Evolutionary conservation across 23 tunicate species (phyloP).

Genomic region (Trididemnum miniatum): DNA sequence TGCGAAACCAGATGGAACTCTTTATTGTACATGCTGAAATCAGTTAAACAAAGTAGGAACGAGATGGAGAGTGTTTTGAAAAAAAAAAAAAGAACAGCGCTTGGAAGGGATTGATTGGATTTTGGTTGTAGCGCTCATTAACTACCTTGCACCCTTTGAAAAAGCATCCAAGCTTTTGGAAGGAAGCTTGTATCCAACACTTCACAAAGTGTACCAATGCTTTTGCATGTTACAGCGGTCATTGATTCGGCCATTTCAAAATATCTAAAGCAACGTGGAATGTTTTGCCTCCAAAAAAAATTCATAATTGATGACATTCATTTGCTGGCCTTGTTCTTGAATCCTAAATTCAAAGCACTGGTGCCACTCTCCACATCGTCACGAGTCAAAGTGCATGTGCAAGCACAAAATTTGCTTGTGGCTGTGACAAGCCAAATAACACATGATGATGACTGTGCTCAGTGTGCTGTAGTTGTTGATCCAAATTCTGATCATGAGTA

Average conservation of each 20-base stretch:
- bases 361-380: background rate
- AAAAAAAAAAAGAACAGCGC: background rate
- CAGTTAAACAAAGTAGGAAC: background rate
- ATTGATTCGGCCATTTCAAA: background rate
- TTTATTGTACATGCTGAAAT: background rate
- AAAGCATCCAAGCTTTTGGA: background rate
- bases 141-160: background rate
- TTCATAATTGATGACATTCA: background rate
- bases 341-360: background rate
- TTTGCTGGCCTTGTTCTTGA: background rate
- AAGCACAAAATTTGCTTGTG: background rate
- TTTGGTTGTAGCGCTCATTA: background rate
- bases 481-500: background rate
- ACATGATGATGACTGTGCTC: too few relatives aligned
- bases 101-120: background rate
- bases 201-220: background rate
- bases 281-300: background rate
- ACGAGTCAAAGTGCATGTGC: background rate
- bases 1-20: background rate
- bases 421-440: background rate
- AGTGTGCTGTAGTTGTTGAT: background rate
- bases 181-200: background rate
- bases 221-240: background rate
- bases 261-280: constrained; percentile 1
- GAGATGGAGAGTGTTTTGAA: background rate